Evolutionary conservation across 2,888 invertebrate genomes (phyloP).

Genomic region (Dasysyrphus tricinctus): DNA sequence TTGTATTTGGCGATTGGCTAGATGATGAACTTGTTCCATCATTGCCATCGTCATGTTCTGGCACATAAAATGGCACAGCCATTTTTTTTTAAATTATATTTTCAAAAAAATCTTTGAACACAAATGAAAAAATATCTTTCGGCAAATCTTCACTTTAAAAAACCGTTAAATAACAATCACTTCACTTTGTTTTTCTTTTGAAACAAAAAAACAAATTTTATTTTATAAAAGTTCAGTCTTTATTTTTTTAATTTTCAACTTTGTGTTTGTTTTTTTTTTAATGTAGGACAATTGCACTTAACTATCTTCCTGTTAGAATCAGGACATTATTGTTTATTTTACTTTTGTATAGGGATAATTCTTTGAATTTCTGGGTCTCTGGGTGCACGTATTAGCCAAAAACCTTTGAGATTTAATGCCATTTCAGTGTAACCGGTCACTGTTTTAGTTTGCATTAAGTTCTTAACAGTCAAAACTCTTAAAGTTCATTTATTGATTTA

Average conservation of each 20-base stretch:
- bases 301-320: conserved; percentile 2
- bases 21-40: conserved; percentile 79
- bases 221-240: conserved; percentile 61
- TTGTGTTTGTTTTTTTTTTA: background rate
- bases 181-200: conserved; percentile 18
- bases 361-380: conserved; percentile 59
- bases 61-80: conserved; percentile 84
- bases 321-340: conserved; percentile 35
- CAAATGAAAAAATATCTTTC: conserved; percentile 18
- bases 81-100: conserved; percentile 74
- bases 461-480: background rate
- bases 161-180: conserved; percentile 7
- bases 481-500: conserved; percentile 27
- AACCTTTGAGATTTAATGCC: conserved; percentile 61
- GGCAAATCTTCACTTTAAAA: conserved; percentile 56
- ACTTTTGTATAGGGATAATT: conserved; percentile 11
- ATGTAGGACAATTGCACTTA: conserved; percentile 60
- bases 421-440: conserved; percentile 58
- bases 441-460: conserved; percentile 30
- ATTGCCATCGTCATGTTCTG: conserved; percentile 82
- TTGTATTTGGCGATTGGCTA: conserved; percentile 82
- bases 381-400: conserved; percentile 60
- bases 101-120: conserved; percentile 12
- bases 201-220: conserved; percentile 8
- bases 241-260: background rate